Base-by-base conservation (phyloP, 2,113 vertebrate species). In the Madoqua kirkii region DNA sequence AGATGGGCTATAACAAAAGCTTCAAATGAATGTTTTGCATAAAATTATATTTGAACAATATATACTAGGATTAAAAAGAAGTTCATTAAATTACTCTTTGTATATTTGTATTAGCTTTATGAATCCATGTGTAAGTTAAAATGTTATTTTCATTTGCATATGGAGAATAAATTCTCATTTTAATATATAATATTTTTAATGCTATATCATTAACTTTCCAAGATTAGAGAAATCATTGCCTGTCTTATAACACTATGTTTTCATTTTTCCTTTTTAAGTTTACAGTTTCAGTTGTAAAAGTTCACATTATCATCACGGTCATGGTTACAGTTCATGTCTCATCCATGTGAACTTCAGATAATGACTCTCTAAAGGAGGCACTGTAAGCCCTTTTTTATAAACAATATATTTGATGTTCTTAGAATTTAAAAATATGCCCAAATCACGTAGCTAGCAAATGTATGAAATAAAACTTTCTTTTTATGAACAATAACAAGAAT, bases 91-190 rank as follows among this genome's bases (percentile, higher is more conserved):
- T 78, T 83, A 91, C 94, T 78, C 8, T 59, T 95, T 85, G 15
- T 29, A 45, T 71, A 9, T 79, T 94, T 84, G 23, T 87, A 87
- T 88, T 94, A 94, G 62, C 15, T 40, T 87, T 88, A 59, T 91
- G 62, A 74, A 62, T 89, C 40, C 23, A 48, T 45, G n/a, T 17
- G 3, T 90, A 52, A 43, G 23, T 81, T 79, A 81, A 87, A 81
- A 74, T 36, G 50, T 78, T 55, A 59, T 74, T 96, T 91, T 89
- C 59, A 87, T 45, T 96, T 93, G 95, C 60, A 86, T 36, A 62
- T 89, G 31, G 59, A 92, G 16, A 33, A 57, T 78, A 23, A 94
- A 33, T n/a, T 92, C 64, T 94, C 10, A 59, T 81, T 96, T 88
- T 4, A 82, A 85, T 83, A 86, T 76, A 23, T 29, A 76, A 14